phyloP scores from a whole-genome alignment of 1,140 invertebrate genomes.

The Wasmannia auropunctata region DNA sequence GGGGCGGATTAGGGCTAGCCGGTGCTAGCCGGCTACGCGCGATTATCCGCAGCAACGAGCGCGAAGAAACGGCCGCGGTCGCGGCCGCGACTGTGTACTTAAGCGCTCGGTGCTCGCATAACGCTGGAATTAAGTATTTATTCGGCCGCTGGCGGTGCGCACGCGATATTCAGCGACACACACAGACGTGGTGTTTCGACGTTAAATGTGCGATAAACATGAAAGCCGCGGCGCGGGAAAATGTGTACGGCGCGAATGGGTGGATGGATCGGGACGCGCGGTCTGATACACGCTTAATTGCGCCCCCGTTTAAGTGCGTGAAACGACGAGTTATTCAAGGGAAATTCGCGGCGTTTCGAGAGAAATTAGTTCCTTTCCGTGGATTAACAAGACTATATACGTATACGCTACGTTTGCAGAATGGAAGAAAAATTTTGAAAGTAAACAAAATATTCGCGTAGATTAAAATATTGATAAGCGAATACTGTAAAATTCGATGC shows the following conservation, averaged over 20 bases:
- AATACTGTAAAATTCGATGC: neutral
- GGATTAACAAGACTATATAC: neutral
- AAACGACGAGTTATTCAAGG: neutral
- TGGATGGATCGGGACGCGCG: neutral
- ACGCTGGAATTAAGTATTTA: constrained; percentile 52
- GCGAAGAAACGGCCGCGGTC: constrained; percentile 60
- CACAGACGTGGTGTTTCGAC: constrained; percentile 31
- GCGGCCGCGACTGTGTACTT: constrained; percentile 62
- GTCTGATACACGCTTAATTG: constrained; percentile 18
- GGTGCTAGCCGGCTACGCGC: constrained; percentile 58
- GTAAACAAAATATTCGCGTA: neutral
- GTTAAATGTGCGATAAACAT: constrained; percentile 39
- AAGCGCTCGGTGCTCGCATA: constrained; percentile 37
- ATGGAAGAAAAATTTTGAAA: neutral
- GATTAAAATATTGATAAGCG: neutral
- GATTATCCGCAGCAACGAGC: constrained; percentile 68
- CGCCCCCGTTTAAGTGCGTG: neutral
- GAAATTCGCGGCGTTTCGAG: neutral
- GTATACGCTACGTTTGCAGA: neutral
- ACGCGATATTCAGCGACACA: constrained; percentile 61
- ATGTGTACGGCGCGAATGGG: neutral
- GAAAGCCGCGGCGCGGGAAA: constrained; percentile 45
- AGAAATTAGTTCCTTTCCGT: neutral
- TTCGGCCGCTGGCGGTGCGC: constrained; percentile 54
- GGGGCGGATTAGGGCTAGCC: constrained; percentile 52